Evolutionary conservation across 1,140 invertebrate species (phyloP).

Genomic region (Cecropterus lyciades): DNA sequence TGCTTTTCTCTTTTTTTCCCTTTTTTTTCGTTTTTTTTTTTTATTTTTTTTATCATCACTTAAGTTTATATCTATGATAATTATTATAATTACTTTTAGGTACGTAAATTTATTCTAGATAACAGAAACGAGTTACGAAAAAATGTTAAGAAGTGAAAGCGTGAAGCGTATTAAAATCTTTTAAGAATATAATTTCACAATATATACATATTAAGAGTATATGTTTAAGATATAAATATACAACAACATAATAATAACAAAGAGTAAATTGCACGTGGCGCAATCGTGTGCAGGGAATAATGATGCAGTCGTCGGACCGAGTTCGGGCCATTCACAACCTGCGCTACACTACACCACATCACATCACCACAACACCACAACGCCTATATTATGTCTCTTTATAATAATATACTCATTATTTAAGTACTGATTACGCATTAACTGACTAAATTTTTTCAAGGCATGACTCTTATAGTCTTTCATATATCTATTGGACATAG

Average conservation of each 20-base stretch:
- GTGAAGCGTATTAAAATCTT: conserved; percentile 81
- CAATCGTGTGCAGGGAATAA: conserved; percentile 77
- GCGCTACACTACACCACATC: conserved; percentile 40
- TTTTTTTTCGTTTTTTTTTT: conserved; percentile 61
- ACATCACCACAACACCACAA: conserved; percentile 69
- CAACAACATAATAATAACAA: conserved; percentile 84
- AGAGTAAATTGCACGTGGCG: conserved; percentile 82
- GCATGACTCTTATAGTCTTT: conserved; percentile 76
- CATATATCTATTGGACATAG: conserved; percentile 68
- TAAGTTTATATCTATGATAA: conserved; percentile 77
- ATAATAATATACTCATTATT: conserved; percentile 67
- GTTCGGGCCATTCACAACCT: conserved; percentile 77
- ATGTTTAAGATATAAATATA: conserved; percentile 79
- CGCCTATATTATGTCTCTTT: conserved; percentile 69
- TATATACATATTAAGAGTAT: conserved; percentile 81
- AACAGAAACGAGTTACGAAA: conserved; percentile 82
- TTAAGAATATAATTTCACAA: conserved; percentile 81
- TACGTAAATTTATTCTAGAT: conserved; percentile 84
- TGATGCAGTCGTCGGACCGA: conserved; percentile 77
- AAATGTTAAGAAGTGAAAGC: conserved; percentile 79
- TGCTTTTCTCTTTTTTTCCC: conserved; percentile 70
- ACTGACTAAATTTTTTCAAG: conserved; percentile 80
- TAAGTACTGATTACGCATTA: conserved; percentile 80
- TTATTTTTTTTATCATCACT: conserved; percentile 62
- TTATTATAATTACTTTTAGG: conserved; percentile 83